These are phyloP conservation scores for Maconellicoccus hirsutus DNA, from an alignment of 1,140 invertebrate species.

Conservation along the genomic window DNA sequence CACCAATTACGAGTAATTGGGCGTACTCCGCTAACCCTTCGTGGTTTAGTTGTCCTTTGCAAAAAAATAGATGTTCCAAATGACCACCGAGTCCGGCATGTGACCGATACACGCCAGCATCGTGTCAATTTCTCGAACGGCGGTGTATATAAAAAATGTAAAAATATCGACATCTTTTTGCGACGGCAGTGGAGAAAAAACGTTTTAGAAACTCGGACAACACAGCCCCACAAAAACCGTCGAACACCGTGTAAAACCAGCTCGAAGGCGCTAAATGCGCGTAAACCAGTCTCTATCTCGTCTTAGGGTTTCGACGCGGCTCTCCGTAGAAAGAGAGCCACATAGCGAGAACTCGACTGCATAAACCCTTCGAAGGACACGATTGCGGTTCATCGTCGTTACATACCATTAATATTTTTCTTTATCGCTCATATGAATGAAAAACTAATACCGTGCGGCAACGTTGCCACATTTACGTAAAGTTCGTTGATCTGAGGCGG, in stretches of 20 bases:
- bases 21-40: too few relatives aligned
- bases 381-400: conserved; percentile 7
- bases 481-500: neutral
- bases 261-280: neutral
- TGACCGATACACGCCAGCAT: too few relatives aligned
- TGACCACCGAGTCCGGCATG: too few relatives aligned
- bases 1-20: too few relatives aligned
- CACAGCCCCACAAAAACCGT: neutral
- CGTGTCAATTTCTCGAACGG: too few relatives aligned
- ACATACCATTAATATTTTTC: conserved; percentile 1
- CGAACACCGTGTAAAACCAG: neutral
- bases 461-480: neutral
- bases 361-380: conserved; percentile 2
- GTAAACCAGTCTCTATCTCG: neutral
- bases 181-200: neutral
- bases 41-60: too few relatives aligned
- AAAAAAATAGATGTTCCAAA: too few relatives aligned
- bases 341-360: neutral
- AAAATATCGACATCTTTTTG: neutral
- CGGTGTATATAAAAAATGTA: too few relatives aligned
- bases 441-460: neutral
- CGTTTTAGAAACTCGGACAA: neutral
- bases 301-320: too few relatives aligned
- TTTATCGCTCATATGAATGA: neutral
- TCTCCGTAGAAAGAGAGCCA: too few relatives aligned